A percentile compares a stretch with the other conserved stretches of the same genome.
Conservation (phyloP, 2,888 invertebrate genomes). For the Colostygia pectinataria region DNA sequence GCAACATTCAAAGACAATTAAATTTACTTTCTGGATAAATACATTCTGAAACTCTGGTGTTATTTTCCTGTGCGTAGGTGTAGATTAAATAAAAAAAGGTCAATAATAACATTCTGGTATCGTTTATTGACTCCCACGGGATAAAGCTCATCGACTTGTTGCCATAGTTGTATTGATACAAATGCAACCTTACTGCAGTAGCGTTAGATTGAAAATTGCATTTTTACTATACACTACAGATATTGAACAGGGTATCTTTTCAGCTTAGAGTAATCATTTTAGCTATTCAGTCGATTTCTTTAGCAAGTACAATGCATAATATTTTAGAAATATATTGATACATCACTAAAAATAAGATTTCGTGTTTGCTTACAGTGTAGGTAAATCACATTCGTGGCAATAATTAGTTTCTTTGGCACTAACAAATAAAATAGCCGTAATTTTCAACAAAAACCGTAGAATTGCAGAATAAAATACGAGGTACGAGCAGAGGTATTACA, state of each 20-base stretch:
- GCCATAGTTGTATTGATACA: background rate
- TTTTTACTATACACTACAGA: background rate
- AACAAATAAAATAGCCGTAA: slow-evolving; percentile 17
- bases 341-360: too few relatives aligned
- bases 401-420: too few relatives aligned
- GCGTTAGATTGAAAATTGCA: slow-evolving; percentile 5
- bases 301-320: background rate
- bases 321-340: too few relatives aligned
- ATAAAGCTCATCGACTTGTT: slow-evolving; percentile 8
- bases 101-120: background rate
- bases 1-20: too few relatives aligned
- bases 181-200: slow-evolving; percentile 6
- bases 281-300: slow-evolving; percentile 29
- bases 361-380: background rate
- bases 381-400: too few relatives aligned
- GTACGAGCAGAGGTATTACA: slow-evolving; percentile 1
- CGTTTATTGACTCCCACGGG: background rate
- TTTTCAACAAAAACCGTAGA: slow-evolving; percentile 17
- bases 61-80: too few relatives aligned
- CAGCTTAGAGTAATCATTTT: slow-evolving; percentile 33
- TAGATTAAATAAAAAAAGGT: too few relatives aligned
- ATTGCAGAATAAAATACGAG: slow-evolving; percentile 15
- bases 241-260: slow-evolving; percentile 23
- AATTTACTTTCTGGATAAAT: too few relatives aligned
- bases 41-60: too few relatives aligned